Evolutionary conservation across 2,888 invertebrate species (phyloP).

Genomic region (Andrena flavipes): DNA sequence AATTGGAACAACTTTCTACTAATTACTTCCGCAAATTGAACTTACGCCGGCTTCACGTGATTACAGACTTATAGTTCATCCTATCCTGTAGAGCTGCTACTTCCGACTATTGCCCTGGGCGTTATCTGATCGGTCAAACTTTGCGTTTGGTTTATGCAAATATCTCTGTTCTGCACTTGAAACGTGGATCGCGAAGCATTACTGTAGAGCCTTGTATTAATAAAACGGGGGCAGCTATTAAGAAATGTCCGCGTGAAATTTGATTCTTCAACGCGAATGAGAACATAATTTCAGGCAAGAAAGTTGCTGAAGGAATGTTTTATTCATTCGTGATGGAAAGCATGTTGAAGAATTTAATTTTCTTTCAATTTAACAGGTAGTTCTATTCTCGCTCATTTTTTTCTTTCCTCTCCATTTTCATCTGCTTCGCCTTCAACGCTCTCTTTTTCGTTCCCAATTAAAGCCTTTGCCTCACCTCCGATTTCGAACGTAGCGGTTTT

Average conservation of each 20-base stretch:
- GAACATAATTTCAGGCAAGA: neutral
- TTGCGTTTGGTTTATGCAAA: neutral
- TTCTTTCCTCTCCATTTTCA: neutral
- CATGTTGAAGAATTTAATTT: constrained; percentile 44
- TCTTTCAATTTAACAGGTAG: constrained; percentile 37
- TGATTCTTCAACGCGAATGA: neutral
- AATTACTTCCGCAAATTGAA: constrained; percentile 68
- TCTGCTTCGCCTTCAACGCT: neutral
- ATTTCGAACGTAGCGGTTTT: constrained; percentile 37
- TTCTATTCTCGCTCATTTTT: neutral
- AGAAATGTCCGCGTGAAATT: neutral
- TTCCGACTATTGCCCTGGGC: constrained; percentile 41
- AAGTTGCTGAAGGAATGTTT: constrained; percentile 27
- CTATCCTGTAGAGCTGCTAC: constrained; percentile 31
- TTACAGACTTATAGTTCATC: constrained; percentile 35
- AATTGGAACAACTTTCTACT: constrained; percentile 70
- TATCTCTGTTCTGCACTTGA: constrained; percentile 1
- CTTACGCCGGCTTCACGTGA: constrained; percentile 53
- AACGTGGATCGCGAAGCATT: neutral
- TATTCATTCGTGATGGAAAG: constrained; percentile 45
- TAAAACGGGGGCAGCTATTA: neutral
- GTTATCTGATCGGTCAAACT: constrained; percentile 40
- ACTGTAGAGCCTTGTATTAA: neutral
- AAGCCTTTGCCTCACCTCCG: constrained; percentile 9
- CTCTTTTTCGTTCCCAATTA: constrained; percentile 26